Conservation (phyloP, 2,888 invertebrate species). For the Notodonta ziczac region DNA sequence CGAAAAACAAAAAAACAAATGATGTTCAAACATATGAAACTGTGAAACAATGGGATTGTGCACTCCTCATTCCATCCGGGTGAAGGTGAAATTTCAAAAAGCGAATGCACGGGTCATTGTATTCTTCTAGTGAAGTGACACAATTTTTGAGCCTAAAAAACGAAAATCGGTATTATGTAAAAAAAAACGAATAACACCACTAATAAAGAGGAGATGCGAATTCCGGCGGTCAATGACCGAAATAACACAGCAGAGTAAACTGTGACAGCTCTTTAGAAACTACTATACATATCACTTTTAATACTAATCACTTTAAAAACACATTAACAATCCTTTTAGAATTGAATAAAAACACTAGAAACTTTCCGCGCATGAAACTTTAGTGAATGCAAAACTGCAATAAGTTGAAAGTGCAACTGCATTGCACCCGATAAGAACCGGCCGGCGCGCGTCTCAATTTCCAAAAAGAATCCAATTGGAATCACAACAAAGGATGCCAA, state of each 20-base stretch:
- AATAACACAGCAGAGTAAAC: conserved; percentile 80
- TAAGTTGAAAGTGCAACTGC: conserved; percentile 85
- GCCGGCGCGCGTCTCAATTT: conserved; percentile 81
- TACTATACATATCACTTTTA: conserved; percentile 74
- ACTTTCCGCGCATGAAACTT: conserved; percentile 82
- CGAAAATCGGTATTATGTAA: conserved; percentile 70
- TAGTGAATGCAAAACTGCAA: conserved; percentile 82
- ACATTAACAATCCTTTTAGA: conserved; percentile 66
- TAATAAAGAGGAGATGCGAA: conserved; percentile 77
- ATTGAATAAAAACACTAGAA: conserved; percentile 69
- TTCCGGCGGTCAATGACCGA: conserved; percentile 84
- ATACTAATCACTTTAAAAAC: conserved; percentile 71
- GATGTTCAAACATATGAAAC: conserved; percentile 84
- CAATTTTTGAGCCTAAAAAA: conserved; percentile 70
- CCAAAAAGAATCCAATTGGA: conserved; percentile 80
- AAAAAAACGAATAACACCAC: conserved; percentile 66
- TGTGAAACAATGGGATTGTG: conserved; percentile 82
- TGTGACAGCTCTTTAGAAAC: conserved; percentile 72
- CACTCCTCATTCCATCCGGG: conserved; percentile 84
- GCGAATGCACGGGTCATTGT: conserved; percentile 77
- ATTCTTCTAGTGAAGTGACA: conserved; percentile 78
- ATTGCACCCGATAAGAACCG: conserved; percentile 84
- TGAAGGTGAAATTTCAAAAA: conserved; percentile 79
- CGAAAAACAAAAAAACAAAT: conserved; percentile 85
- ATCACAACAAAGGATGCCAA: conserved; percentile 59